These are phyloP conservation scores for Diglossa brunneiventris DNA, from an alignment of 2,113 vertebrate species.

Conservation along the genomic window DNA sequence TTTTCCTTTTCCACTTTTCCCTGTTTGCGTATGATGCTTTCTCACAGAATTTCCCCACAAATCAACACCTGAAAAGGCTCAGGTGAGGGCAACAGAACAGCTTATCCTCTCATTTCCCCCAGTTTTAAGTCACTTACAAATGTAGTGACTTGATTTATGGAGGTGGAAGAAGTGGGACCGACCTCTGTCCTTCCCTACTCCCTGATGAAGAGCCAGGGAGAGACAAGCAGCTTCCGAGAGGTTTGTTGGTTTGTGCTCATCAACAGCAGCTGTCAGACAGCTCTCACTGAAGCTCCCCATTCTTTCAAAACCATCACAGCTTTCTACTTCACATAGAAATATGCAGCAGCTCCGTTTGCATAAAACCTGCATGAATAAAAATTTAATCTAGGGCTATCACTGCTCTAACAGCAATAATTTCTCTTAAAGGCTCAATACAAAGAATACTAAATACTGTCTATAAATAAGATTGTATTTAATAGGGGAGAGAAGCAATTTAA, in stretches of 20 bases:
- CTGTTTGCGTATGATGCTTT: neutral
- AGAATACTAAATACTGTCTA: constrained; percentile 29
- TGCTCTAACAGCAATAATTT: constrained; percentile 22
- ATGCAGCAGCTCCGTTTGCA: neutral
- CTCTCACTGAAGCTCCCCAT: neutral
- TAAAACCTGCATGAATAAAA: constrained; percentile 21
- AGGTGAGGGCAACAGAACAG: neutral
- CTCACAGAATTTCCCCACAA: neutral
- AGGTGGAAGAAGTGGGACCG: neutral
- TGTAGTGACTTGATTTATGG: neutral
- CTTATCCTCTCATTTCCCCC: neutral
- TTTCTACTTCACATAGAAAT: neutral
- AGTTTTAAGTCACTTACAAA: neutral
- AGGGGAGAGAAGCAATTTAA: constrained; percentile 20
- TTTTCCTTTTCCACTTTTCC: neutral
- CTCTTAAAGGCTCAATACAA: constrained; percentile 19
- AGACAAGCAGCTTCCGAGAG: neutral
- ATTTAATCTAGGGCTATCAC: constrained; percentile 21
- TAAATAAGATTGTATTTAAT: constrained; percentile 33
- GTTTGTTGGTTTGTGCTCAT: neutral
- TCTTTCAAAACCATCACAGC: neutral
- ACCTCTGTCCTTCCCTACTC: neutral
- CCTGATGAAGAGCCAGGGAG: neutral
- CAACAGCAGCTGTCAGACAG: neutral
- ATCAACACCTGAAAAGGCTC: neutral